These are phyloP conservation scores for Pollenia griseotomentosa DNA, from an alignment of 2,888 invertebrate genomes.

Conservation along the genomic window DNA sequence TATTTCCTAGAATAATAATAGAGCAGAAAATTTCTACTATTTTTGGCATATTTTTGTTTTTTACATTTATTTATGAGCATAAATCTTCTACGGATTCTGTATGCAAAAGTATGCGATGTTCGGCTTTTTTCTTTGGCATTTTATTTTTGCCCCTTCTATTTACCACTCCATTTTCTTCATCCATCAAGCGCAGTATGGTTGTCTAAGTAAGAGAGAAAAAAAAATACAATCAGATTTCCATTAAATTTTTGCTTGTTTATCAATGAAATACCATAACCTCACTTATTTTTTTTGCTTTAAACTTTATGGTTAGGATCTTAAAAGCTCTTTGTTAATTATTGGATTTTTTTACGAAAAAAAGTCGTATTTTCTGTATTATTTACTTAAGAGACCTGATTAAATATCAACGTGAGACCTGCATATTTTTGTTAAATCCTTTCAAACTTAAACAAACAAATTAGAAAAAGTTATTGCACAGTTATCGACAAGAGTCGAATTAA, in stretches of 20 bases:
- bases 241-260: constrained; percentile 23
- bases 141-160: constrained; percentile 80
- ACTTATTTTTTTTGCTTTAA: neutral
- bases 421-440: neutral
- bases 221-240: constrained; percentile 52
- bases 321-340: neutral
- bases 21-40: neutral
- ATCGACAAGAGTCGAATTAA: too few species aligned
- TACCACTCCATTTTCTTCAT: constrained; percentile 83
- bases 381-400: neutral
- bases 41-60: neutral
- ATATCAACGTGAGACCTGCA: neutral
- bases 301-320: neutral
- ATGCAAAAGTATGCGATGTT: constrained; percentile 81
- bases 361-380: neutral
- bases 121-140: constrained; percentile 80
- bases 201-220: constrained; percentile 80
- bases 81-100: constrained; percentile 83
- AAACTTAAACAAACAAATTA: neutral
- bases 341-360: too few species aligned
- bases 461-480: too few species aligned
- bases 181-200: constrained; percentile 84
- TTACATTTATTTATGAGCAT: constrained; percentile 77
- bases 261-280: neutral
- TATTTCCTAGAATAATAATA: constrained; percentile 8